Conservation (phyloP, 1,140 invertebrate species). For the Thaumetopoea pityocampa region DNA sequence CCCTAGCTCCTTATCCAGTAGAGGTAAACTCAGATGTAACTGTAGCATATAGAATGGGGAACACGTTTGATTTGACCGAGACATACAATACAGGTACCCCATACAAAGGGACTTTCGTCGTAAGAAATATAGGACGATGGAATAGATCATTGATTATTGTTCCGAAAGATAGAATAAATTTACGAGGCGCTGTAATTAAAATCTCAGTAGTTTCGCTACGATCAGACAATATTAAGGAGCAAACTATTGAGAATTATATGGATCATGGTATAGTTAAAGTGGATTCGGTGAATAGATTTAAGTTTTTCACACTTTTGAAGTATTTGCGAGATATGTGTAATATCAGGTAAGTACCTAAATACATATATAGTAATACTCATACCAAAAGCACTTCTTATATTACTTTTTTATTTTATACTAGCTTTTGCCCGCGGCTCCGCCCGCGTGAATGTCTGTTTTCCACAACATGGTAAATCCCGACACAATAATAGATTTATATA, state of each 20-base stretch:
- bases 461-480: too few relatives aligned
- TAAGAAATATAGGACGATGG: constrained; percentile 33
- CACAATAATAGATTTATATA: too few relatives aligned
- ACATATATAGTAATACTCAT: neutral
- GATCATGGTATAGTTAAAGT: constrained; percentile 69
- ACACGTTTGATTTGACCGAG: constrained; percentile 34
- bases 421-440: too few relatives aligned
- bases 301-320: constrained; percentile 75
- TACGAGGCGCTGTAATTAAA: constrained; percentile 52
- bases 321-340: constrained; percentile 79
- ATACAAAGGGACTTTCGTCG: constrained; percentile 33
- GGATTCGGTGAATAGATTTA: constrained; percentile 80
- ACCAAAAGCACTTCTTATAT: too few relatives aligned
- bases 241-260: constrained; percentile 77
- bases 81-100: constrained; percentile 42
- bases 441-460: too few relatives aligned
- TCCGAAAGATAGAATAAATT: constrained; percentile 23
- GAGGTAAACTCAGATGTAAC: constrained; percentile 47
- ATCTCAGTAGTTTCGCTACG: constrained; percentile 66
- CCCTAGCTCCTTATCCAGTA: constrained; percentile 33
- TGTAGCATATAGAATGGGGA: constrained; percentile 21
- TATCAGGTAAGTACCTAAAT: constrained; percentile 69
- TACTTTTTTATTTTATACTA: too few relatives aligned
- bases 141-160: constrained; percentile 27
- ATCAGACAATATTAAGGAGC: constrained; percentile 47